Evolutionary conservation across 2,797 vertebrate species (phyloP), one percentile per base, ranked within the genome.

Genomic region (Poeciliopsis paucimaculata): DNA sequence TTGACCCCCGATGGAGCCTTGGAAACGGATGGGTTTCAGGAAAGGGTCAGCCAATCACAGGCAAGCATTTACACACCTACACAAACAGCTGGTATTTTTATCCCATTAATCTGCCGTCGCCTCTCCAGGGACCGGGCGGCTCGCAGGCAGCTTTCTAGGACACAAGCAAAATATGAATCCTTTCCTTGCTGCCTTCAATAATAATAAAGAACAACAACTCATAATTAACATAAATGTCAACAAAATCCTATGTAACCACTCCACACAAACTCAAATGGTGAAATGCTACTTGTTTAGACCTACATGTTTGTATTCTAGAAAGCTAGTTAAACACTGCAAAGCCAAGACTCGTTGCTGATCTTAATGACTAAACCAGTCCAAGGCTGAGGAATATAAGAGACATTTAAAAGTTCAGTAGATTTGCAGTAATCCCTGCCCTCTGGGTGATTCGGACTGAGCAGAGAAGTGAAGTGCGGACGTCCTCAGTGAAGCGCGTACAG

Each of bases 21-120:
- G 81, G 75, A 76, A 64, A 18, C 13, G 75, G 26, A 64, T 51
- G 15, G 53, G 43, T 78, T 82, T 66, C 78, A 83, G 49, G 36
- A 2, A 74, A 51, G 78, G 84, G 77, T 85, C 82, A 82, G 11
- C 84, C 85, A 84, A 85, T 83, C 64, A 55, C 53, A 73, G 15
- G 12, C 46, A 39, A 46, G 39, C 28, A 1, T 70, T 72, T 31
- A 49, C n/a, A 80, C 78, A 80, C 62, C 39, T 51, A 6, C 78
- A 83, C 28, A 71, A 72, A 78, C 60, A 83, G 82, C 71, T 47
- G 39, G 26, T 75, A 82, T 71, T 64, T 74, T 49, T 75, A 45
- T 74, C 31, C 8, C 23, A 76, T 34, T 53, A 18, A 28, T 70
- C 23, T 82, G 41, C 8, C 1, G n/a, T 20, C n/a, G 11, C 12